Conservation (phyloP, 2,888 invertebrate genomes). For the Agapostemon virescens region DNA sequence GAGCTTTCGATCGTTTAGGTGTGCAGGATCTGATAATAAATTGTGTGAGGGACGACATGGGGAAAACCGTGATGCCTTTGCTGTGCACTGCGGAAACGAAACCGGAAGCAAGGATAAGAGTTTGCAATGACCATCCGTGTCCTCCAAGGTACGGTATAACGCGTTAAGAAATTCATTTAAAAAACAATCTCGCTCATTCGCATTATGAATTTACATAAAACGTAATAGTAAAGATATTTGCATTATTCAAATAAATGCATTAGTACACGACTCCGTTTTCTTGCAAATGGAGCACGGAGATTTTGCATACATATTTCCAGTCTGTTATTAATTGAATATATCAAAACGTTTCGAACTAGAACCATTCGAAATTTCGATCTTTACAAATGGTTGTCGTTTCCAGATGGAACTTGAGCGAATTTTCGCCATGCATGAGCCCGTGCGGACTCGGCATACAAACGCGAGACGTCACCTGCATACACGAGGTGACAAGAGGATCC, state of each 20-base stretch:
- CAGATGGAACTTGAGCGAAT: constrained; percentile 94
- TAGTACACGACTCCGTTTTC: no score
- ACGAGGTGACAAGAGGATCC: constrained; percentile 90
- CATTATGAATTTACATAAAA: no score
- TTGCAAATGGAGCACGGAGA: no score
- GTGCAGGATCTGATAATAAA: constrained; percentile 92
- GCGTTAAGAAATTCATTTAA: neutral
- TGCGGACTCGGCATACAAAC: constrained; percentile 97
- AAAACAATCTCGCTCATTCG: no score
- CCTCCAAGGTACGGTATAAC: constrained; percentile 88
- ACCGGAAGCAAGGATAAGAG: constrained; percentile 92
- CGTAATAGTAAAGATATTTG: neutral
- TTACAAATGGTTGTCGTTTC: constrained; percentile 5
- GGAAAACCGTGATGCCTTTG: constrained; percentile 92
- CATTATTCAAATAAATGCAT: neutral
- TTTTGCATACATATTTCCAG: no score
- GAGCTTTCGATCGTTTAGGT: constrained; percentile 75
- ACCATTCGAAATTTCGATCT: neutral
- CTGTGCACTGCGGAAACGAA: constrained; percentile 93
- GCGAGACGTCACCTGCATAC: constrained; percentile 93
- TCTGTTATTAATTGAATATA: neutral
- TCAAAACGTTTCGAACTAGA: neutral
- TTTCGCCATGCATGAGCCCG: constrained; percentile 93
- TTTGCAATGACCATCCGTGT: constrained; percentile 97
- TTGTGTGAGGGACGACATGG: constrained; percentile 92